Evolutionary conservation across 2,888 invertebrate species (phyloP), one percentile per base, ranked within the genome.

Genomic region (Horisme vitalbata): DNA sequence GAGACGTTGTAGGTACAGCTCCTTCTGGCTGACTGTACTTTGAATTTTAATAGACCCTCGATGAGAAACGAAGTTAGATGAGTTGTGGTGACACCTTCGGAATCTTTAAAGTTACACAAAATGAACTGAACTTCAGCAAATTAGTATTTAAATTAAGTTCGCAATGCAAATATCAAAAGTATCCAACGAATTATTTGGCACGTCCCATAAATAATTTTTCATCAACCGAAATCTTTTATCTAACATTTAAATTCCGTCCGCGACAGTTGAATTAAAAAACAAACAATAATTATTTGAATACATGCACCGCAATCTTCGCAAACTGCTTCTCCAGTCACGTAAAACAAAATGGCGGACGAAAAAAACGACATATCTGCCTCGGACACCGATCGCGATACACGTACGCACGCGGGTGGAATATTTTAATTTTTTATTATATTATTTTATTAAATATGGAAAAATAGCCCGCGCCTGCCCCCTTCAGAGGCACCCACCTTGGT

Each of bases 321-420:
- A 65, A 74, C 63, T 44, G 68, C 63, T 56, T 69, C 77, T 71
- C 68, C 64, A 80, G 85, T 87, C 87, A 86, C 87, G 86, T 87
- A 81, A 65, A 71, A 61, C 72, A 71, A 71, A 83, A 81, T 70
- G 76, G 68, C 68, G 71, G 69, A 71, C 74, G 63, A 58, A 70
- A 57, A 55, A 57, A 55, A 52, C 27, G 35, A 18, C 67, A 61
- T 71, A 81, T 84, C 84, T 83, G 85, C 70, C 78, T 70, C 62
- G 74, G 66, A 70, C 87, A 86, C 83, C 79, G 83, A 88, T 88
- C 79, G 83, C 83, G 84, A 87, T 88, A 86, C 83, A 76, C 77
- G 75, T 56, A 61, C 63, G 75, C 57, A 86, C 85, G 88, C 78
- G 75, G 71, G 57, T 51, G 60, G 88, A 88, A 88, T 88, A 86